Evolutionary conservation across 2,797 vertebrate species (phyloP).

Genomic region (Sandelia bainsii): DNA sequence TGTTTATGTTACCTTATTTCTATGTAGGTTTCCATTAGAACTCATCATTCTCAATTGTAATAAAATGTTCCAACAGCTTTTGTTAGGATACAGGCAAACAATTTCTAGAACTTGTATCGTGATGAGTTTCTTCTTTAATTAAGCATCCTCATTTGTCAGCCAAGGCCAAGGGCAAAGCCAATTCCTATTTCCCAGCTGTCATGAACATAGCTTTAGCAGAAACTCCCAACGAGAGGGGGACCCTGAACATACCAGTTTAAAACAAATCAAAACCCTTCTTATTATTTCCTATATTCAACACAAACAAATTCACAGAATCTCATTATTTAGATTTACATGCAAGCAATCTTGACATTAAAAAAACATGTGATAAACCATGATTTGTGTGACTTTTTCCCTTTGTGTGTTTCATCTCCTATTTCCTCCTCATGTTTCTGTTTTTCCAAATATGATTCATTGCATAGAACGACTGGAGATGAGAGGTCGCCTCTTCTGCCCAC

Average conservation of each 20-base stretch:
- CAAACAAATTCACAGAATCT: constrained; percentile 79
- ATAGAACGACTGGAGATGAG: constrained; percentile 97
- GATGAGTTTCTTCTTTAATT: no score
- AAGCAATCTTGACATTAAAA: constrained; percentile 78
- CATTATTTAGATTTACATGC: constrained; percentile 67
- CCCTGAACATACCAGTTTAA: constrained; percentile 87
- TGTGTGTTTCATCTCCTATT: constrained; percentile 76
- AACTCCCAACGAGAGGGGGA: constrained; percentile 69
- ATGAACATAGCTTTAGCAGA: constrained; percentile 56
- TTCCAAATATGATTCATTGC: constrained; percentile 89
- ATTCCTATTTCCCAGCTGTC: constrained; percentile 31
- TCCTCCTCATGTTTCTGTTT: constrained; percentile 50
- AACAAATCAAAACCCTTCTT: constrained; percentile 47
- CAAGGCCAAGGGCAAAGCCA: not conserved
- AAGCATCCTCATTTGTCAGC: not conserved
- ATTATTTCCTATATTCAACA: constrained; percentile 77
- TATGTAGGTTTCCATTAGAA: constrained; percentile 1
- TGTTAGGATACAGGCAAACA: not conserved
- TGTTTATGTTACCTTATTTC: not conserved
- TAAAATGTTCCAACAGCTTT: not conserved
- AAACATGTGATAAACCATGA: constrained; percentile 80
- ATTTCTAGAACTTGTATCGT: not conserved
- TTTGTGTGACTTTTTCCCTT: constrained; percentile 36
- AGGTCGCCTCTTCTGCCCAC: constrained; percentile 83
- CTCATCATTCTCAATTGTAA: not conserved